phyloP scores from a whole-genome alignment of 1,140 invertebrate genomes.

The Zaprionus nigranus region DNA sequence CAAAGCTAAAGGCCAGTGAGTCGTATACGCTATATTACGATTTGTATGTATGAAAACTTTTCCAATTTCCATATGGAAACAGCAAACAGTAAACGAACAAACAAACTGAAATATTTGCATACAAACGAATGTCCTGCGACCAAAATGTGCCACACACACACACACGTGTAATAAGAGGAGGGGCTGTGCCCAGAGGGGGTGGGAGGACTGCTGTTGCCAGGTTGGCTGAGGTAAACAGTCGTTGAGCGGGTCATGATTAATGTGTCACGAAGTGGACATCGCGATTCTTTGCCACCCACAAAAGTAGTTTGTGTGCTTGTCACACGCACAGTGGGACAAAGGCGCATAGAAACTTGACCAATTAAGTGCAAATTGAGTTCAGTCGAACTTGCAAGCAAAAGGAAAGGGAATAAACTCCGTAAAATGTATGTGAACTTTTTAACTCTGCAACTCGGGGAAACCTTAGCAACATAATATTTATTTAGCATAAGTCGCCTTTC shows the following conservation, averaged over 20 bases:
- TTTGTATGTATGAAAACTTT: conserved; percentile 57
- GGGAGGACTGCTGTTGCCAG: neutral
- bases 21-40: conserved; percentile 21
- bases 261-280: conserved; percentile 74
- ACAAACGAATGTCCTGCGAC: conserved; percentile 65
- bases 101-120: conserved; percentile 72
- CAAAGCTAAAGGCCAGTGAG: conserved; percentile 66
- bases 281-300: conserved; percentile 45
- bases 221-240: conserved; percentile 66
- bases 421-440: neutral
- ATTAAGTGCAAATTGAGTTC: neutral
- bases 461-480: neutral
- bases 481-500: neutral
- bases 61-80: conserved; percentile 78
- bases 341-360: neutral
- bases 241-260: conserved; percentile 81
- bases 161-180: neutral
- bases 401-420: neutral
- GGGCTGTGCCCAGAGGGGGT: neutral
- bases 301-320: conserved; percentile 8
- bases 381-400: neutral
- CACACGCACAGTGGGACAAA: conserved; percentile 53
- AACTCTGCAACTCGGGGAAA: no score
- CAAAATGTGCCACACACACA: conserved; percentile 19
- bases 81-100: conserved; percentile 58